A percentile compares a stretch with the other conserved stretches of the same genome.
These are phyloP conservation scores for Cyprinella venusta DNA, from an alignment of 2,797 vertebrate species.

Conservation along the genomic window DNA sequence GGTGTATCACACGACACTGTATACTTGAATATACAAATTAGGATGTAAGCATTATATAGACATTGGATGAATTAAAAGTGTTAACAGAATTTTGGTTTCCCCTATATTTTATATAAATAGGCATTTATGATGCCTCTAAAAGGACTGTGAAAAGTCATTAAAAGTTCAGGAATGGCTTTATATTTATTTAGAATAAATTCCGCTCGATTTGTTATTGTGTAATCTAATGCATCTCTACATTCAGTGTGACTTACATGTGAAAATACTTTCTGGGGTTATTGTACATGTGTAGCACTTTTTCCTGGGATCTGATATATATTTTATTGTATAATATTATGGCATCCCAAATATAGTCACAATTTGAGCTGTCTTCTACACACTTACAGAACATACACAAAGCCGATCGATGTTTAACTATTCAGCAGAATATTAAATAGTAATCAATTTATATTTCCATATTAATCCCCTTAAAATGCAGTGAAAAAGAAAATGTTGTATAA, in stretches of 20 bases:
- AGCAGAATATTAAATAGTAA: not conserved
- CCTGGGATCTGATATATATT: conserved; percentile 5
- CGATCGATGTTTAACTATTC: not conserved
- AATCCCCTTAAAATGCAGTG: not conserved
- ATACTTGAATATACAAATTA: not conserved
- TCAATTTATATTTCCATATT: not conserved
- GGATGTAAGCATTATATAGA: not conserved
- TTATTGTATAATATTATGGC: conserved; percentile 15
- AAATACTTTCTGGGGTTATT: conserved; percentile 5
- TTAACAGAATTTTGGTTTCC: not conserved
- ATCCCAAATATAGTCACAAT: conserved; percentile 16
- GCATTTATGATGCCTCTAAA: not conserved
- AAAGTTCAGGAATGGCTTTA: not conserved
- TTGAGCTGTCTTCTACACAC: conserved; percentile 1
- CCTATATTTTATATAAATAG: not conserved
- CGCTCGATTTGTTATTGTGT: not conserved
- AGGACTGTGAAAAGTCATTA: not conserved
- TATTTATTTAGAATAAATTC: not conserved
- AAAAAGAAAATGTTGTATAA: not conserved
- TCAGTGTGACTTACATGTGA: not conserved
- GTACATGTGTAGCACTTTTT: conserved; percentile 20
- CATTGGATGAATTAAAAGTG: not conserved
- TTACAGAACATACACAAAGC: conserved; percentile 8
- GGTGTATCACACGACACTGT: not conserved
- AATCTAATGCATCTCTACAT: conserved; percentile 7